A percentile compares a stretch with the other conserved stretches of the same genome.
Conservation (phyloP, 2,888 invertebrate species). For the Morpho achilles region DNA sequence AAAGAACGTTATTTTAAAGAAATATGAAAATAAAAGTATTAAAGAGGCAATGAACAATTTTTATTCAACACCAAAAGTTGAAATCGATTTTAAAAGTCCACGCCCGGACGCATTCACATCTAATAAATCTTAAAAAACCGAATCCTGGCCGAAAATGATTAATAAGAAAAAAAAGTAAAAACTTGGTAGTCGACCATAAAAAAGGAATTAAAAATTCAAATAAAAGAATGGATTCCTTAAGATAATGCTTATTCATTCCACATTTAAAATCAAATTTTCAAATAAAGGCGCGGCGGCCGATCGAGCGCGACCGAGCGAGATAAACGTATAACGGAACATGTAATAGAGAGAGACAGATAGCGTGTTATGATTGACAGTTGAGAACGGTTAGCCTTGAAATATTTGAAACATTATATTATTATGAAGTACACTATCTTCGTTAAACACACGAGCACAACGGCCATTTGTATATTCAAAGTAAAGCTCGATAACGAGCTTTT, state of each 20-base stretch:
- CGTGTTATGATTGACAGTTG: conserved; percentile 80
- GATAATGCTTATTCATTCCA: conserved; percentile 80
- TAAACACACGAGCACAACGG: conserved; percentile 59
- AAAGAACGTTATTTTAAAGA: not conserved
- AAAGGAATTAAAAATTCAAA: conserved; percentile 76
- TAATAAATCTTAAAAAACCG: conserved; percentile 64
- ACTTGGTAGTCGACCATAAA: conserved; percentile 63
- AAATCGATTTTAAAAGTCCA: conserved; percentile 22
- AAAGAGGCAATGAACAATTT: conserved; percentile 16
- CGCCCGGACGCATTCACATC: conserved; percentile 57
- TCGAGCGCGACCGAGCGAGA: conserved; percentile 59
- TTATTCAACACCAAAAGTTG: conserved; percentile 14
- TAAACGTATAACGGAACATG: conserved; percentile 42
- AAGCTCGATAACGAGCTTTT: conserved; percentile 28
- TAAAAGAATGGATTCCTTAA: conserved; percentile 74
- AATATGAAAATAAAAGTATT: conserved; percentile 8
- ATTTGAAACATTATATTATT: conserved; percentile 80
- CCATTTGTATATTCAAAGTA: conserved; percentile 37
- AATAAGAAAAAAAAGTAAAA: conserved; percentile 57
- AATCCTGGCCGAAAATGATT: conserved; percentile 51
- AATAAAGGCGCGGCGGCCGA: conserved; percentile 73
- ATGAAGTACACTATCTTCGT: conserved; percentile 77
- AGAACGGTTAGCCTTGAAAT: conserved; percentile 80
- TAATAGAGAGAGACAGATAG: conserved; percentile 65
- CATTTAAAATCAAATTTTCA: conserved; percentile 79